Conservation (phyloP, 2,888 invertebrate species). For the Perizoma affinitatum region DNA sequence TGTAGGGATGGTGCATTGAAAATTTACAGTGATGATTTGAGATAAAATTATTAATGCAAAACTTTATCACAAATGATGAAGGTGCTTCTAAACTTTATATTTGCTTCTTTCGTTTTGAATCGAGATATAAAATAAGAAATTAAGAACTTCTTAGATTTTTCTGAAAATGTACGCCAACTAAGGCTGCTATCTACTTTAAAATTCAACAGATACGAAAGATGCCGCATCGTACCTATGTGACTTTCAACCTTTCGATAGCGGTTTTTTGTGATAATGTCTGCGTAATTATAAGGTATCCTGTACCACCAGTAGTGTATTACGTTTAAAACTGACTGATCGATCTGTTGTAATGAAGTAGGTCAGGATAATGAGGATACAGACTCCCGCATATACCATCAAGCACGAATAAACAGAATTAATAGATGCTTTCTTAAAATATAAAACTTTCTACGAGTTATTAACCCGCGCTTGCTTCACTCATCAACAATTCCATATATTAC, state of each 20-base stretch:
- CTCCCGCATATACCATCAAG: slow-evolving; percentile 4
- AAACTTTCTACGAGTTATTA: slow-evolving; percentile 30
- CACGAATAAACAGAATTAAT: slow-evolving; percentile 11
- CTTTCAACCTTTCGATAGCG: slow-evolving; percentile 35
- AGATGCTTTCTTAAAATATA: slow-evolving; percentile 23
- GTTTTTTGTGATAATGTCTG: slow-evolving; percentile 11
- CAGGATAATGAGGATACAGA: slow-evolving; percentile 41
- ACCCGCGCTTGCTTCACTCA: slow-evolving; percentile 31
- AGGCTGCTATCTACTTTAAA: slow-evolving; percentile 19
- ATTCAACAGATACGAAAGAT: slow-evolving; percentile 26
- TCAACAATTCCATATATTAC: slow-evolving; percentile 53
- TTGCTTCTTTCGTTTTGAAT: too few relatives aligned
- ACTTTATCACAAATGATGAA: too few relatives aligned
- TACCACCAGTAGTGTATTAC: slow-evolving; percentile 28
- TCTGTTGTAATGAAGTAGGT: slow-evolving; percentile 48
- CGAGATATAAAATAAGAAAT: too few relatives aligned
- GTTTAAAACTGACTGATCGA: slow-evolving; percentile 42
- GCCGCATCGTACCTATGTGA: slow-evolving; percentile 31
- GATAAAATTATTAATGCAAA: slow-evolving; percentile 5
- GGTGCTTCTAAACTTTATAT: too few relatives aligned
- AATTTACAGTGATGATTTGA: slow-evolving; percentile 24
- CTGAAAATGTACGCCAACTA: too few relatives aligned
- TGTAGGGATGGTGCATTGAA: slow-evolving; percentile 17
- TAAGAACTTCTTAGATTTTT: too few relatives aligned
- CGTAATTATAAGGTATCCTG: slow-evolving; percentile 22